Evolutionary conservation across 1,140 invertebrate genomes (phyloP).

Genomic region (Temnothorax longispinosus): DNA sequence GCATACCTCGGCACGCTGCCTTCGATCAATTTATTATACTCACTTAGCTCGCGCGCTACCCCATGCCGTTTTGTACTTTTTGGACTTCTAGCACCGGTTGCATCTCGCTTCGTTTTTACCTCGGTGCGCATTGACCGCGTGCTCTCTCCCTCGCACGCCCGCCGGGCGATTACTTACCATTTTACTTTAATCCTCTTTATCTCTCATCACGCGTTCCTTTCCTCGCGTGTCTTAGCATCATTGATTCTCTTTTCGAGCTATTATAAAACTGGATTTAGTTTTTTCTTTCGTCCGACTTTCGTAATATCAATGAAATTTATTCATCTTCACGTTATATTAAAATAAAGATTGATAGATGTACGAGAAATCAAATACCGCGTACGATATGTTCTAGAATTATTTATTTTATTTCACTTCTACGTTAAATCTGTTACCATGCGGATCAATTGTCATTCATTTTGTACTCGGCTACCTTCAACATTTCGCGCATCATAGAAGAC

Average conservation of each 20-base stretch:
- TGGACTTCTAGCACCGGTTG: constrained; percentile 54
- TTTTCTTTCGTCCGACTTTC: neutral
- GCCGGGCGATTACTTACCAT: constrained; percentile 45
- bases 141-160: constrained; percentile 36
- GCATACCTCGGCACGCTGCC: constrained; percentile 70
- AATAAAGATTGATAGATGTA: neutral
- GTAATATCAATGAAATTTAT: neutral
- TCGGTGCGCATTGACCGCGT: constrained; percentile 25
- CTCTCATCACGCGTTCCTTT: neutral
- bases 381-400: neutral
- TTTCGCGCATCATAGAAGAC: constrained; percentile 43
- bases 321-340: neutral
- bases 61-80: constrained; percentile 57
- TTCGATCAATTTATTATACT: constrained; percentile 78
- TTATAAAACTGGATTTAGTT: constrained; percentile 12
- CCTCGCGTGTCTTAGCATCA: constrained; percentile 5
- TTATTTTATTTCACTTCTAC: neutral
- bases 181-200: constrained; percentile 55
- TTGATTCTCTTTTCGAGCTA: constrained; percentile 19
- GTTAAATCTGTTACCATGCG: neutral
- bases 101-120: constrained; percentile 47
- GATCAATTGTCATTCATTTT: constrained; percentile 33
- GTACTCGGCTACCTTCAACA: constrained; percentile 10
- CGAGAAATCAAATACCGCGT: neutral
- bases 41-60: constrained; percentile 64